Conservation (phyloP, 2,113 vertebrate genomes). For the Triplophysa rosa region DNA sequence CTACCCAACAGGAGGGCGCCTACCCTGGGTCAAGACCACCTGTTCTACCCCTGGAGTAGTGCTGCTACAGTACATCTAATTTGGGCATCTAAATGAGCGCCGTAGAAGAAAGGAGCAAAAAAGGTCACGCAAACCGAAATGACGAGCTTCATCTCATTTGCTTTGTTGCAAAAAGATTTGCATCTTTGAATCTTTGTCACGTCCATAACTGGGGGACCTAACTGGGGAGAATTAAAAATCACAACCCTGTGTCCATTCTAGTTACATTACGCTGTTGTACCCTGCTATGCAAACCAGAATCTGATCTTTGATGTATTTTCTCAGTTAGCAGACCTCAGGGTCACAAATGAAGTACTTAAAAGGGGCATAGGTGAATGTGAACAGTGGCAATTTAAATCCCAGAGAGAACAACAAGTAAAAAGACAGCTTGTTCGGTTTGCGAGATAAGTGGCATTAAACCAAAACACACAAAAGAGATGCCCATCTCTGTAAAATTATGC, state of each 20-base stretch:
- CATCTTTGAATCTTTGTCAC: background rate
- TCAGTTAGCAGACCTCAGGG: conserved; percentile 3
- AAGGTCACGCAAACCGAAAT: background rate
- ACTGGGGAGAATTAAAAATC: background rate
- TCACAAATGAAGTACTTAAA: conserved; percentile 10
- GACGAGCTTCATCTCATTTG: background rate
- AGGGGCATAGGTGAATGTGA: conserved; percentile 2
- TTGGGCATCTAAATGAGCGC: background rate
- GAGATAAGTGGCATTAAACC: conserved; percentile 51
- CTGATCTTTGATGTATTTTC: background rate
- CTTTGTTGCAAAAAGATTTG: background rate
- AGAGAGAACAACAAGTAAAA: conserved; percentile 1
- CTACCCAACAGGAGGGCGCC: conserved; percentile 53
- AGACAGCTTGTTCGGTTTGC: conserved; percentile 16
- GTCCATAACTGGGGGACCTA: background rate
- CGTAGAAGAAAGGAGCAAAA: background rate
- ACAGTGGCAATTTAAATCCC: conserved; percentile 22
- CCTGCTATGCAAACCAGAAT: background rate
- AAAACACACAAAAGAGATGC: conserved; percentile 47
- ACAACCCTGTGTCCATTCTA: background rate
- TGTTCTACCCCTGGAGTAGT: conserved; percentile 51
- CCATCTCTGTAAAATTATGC: conserved; percentile 50
- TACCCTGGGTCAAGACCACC: conserved; percentile 64
- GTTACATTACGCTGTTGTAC: background rate
- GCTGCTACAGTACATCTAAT: conserved; percentile 45